phyloP scores from a whole-genome alignment of 1,140 invertebrate species.

The Drosophila auraria region DNA sequence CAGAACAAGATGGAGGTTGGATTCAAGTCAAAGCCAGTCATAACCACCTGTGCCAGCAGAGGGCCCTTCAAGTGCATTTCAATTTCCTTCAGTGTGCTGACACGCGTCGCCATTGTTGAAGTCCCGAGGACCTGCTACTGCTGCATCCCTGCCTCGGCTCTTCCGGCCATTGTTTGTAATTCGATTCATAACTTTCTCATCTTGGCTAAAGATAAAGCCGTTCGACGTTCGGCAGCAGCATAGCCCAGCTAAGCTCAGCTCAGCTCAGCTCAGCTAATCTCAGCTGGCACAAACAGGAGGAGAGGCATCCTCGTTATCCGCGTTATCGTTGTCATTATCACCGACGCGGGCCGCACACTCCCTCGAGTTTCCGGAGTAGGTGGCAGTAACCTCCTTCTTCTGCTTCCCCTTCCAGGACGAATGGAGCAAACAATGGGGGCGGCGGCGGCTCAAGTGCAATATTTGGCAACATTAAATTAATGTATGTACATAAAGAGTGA shows the following conservation, averaged over 20 bases:
- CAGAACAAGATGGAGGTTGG: background rate
- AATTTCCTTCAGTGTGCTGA: conserved; percentile 54
- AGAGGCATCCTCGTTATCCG: conserved; percentile 24
- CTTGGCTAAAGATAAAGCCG: conserved; percentile 36
- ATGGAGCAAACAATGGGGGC: conserved; percentile 9
- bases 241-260: conserved; percentile 5
- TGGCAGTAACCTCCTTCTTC: background rate
- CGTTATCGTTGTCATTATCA: conserved; percentile 44
- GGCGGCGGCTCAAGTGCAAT: conserved; percentile 35
- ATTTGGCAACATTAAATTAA: conserved; percentile 70
- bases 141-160: conserved; percentile 40
- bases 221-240: conserved; percentile 14
- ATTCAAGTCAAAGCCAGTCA: background rate
- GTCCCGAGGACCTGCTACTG: background rate
- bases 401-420: background rate
- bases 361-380: background rate
- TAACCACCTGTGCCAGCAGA: background rate
- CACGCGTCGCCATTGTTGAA: conserved; percentile 7
- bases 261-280: conserved; percentile 1
- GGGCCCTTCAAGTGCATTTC: conserved; percentile 55
- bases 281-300: conserved; percentile 16
- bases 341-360: conserved; percentile 7
- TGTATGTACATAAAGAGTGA: conserved; percentile 63
- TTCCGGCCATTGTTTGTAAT: conserved; percentile 49
- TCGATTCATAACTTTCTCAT: conserved; percentile 44